phyloP scores from a whole-genome alignment of 1,140 invertebrate genomes.

The Neelides sp. region DNA sequence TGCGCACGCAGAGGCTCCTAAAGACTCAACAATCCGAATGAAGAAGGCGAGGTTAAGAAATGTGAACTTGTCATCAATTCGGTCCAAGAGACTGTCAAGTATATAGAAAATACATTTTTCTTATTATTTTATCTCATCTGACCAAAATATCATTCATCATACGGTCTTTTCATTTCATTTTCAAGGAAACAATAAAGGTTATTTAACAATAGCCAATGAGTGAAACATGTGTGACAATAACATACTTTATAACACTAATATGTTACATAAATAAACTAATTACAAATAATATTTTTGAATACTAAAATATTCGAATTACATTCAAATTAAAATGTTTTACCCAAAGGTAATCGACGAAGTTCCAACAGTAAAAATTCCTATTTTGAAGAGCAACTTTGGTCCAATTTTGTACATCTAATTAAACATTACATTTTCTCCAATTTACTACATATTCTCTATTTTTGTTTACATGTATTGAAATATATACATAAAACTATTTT shows the following conservation, averaged over 20 bases:
- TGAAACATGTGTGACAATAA: too few species aligned
- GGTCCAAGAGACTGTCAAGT: conserved; percentile 38
- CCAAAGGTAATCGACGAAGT: conserved; percentile 73
- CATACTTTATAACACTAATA: too few species aligned
- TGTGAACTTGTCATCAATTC: conserved; percentile 38
- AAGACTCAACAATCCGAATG: conserved; percentile 45
- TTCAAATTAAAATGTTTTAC: conserved; percentile 35
- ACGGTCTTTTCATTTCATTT: too few species aligned
- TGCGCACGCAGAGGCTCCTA: conserved; percentile 81
- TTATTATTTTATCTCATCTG: too few species aligned
- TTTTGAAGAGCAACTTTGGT: conserved; percentile 70
- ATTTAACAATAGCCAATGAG: too few species aligned
- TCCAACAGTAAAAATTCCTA: conserved; percentile 72
- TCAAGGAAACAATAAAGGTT: too few species aligned
- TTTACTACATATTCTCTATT: neutral
- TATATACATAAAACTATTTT: neutral
- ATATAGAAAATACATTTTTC: too few species aligned
- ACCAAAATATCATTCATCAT: too few species aligned
- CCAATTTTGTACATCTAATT: conserved; percentile 60
- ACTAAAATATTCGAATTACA: too few species aligned
- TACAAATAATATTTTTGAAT: too few species aligned
- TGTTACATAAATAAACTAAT: too few species aligned
- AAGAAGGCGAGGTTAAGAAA: conserved; percentile 74
- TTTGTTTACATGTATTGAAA: neutral
- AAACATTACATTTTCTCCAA: conserved; percentile 6